These are phyloP conservation scores for Coenobita brevimanus DNA, from an alignment of 1,140 invertebrate species.

Conservation along the genomic window DNA sequence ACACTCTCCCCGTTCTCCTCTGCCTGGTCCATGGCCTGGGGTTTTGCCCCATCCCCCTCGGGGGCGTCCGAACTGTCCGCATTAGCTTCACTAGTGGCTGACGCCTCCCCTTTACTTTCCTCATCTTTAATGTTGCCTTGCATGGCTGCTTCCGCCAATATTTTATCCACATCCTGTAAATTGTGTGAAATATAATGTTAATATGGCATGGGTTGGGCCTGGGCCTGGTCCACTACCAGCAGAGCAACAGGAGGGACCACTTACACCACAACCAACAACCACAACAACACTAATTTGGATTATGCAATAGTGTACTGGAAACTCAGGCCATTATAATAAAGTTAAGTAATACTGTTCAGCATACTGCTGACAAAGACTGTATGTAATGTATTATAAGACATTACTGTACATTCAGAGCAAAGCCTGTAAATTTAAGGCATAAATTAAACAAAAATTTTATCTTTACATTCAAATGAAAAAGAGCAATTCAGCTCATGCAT, in stretches of 20 bases:
- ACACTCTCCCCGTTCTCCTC: conserved; percentile 60
- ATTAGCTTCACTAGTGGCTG: conserved; percentile 67
- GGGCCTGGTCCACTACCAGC: conserved; percentile 57
- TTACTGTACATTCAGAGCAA: conserved; percentile 20
- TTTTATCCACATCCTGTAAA: conserved; percentile 72
- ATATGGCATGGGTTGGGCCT: conserved; percentile 54
- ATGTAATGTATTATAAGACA: background rate
- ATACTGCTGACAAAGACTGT: conserved; percentile 16
- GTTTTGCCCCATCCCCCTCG: conserved; percentile 62
- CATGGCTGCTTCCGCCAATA: conserved; percentile 71
- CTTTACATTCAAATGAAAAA: conserved; percentile 10
- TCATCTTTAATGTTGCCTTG: conserved; percentile 67
- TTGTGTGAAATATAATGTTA: conserved; percentile 71
- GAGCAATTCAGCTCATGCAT: conserved; percentile 59
- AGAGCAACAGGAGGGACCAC: conserved; percentile 58
- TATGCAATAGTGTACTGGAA: too few relatives aligned
- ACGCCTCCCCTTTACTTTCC: conserved; percentile 62
- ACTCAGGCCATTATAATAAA: conserved; percentile 9
- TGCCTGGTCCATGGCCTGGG: conserved; percentile 61
- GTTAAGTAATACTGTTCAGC: conserved; percentile 19
- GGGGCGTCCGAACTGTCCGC: conserved; percentile 58
- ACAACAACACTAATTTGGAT: conserved; percentile 38
- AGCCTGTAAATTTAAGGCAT: conserved; percentile 54
- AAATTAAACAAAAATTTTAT: background rate
- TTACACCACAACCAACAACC: conserved; percentile 54